Evolutionary conservation across 2,797 vertebrate species (phyloP), one percentile per base, ranked within the genome.

Genomic region (Threskiornis aethiopicus): DNA sequence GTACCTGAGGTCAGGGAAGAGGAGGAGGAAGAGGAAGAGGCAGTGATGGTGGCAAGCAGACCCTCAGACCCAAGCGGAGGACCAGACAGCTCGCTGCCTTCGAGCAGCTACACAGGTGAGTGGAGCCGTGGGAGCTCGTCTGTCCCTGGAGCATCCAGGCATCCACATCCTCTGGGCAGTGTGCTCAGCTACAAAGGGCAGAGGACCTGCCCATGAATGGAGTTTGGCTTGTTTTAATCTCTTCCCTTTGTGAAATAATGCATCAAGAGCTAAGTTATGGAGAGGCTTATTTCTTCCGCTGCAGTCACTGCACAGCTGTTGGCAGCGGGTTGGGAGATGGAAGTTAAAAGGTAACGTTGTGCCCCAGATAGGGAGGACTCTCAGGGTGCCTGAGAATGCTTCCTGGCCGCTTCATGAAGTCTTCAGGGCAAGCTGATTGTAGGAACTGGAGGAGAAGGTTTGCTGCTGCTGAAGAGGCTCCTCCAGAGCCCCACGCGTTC

Each of bases 81-180:
- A 97, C 96, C 98, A 96, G 98, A 98, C 95, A 97, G 96, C 94
- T 97, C 97, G 2, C 97, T 98, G 92, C 98, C 99, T 71, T 98
- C 99, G 10, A 98, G 97, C 97, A 99, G 98, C 97, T 99, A 98
- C 96, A 98, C 99, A 95, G 99, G 99, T 99, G 97, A 97, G 96
- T 41, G 73, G 52, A 71, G 47, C 57, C 9, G 6, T 2, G 4
- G 66, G 76, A 41, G 5, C 16, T 91, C 8, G 0, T 65, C 58
- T 81, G 54, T 51, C 51, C 29, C 31, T 25, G 41, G 10, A 82
- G 33, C 54, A 78, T 29, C 29, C 52, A 35, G 47, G 41, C 6
- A 41, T 35, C 81, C 76, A 6, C 1, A 4, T 78, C 17, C 39
- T 25, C 55, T 5, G 6, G 29, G 20, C 79, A 67, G 67, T 0